Evolutionary conservation across 2,888 invertebrate species (phyloP).

Genomic region (Acronicta alni): DNA sequence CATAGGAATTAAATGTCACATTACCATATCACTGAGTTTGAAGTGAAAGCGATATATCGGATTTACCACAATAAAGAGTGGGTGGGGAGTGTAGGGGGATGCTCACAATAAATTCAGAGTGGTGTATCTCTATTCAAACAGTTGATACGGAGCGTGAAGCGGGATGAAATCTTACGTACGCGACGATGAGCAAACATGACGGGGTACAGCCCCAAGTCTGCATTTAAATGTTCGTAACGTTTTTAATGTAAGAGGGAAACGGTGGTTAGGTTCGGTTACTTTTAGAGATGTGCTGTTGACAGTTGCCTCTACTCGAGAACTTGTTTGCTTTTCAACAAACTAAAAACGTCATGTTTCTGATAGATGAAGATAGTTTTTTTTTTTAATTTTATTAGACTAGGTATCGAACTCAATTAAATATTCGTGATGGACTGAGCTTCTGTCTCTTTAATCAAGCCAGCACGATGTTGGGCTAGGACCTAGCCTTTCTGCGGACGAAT

Average conservation of each 20-base stretch:
- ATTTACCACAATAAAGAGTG: slow-evolving; percentile 82
- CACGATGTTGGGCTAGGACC: too few species aligned
- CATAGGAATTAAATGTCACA: slow-evolving; percentile 86
- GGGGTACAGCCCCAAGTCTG: slow-evolving; percentile 54
- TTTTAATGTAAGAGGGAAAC: slow-evolving; percentile 40
- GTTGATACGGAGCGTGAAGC: slow-evolving; percentile 83
- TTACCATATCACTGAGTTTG: slow-evolving; percentile 84
- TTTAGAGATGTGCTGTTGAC: slow-evolving; percentile 9
- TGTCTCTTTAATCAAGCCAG: too few species aligned
- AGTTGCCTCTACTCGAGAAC: neutral
- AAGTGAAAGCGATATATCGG: slow-evolving; percentile 86
- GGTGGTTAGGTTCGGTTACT: slow-evolving; percentile 3
- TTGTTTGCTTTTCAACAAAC: slow-evolving; percentile 1
- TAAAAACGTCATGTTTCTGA: too few species aligned
- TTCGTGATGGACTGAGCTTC: too few species aligned
- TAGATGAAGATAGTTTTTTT: too few species aligned
- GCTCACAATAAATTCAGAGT: slow-evolving; percentile 85
- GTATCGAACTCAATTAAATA: too few species aligned
- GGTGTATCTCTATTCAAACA: slow-evolving; percentile 88
- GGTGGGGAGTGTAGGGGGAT: slow-evolving; percentile 57
- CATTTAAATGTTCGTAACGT: slow-evolving; percentile 40
- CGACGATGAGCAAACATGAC: slow-evolving; percentile 81
- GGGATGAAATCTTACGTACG: slow-evolving; percentile 80
- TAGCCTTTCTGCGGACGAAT: too few species aligned
- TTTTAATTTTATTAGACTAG: too few species aligned